Evolutionary conservation across 2,888 invertebrate species (phyloP), one percentile per base, ranked within the genome.

Genomic region (Agonopterix heracliana): DNA sequence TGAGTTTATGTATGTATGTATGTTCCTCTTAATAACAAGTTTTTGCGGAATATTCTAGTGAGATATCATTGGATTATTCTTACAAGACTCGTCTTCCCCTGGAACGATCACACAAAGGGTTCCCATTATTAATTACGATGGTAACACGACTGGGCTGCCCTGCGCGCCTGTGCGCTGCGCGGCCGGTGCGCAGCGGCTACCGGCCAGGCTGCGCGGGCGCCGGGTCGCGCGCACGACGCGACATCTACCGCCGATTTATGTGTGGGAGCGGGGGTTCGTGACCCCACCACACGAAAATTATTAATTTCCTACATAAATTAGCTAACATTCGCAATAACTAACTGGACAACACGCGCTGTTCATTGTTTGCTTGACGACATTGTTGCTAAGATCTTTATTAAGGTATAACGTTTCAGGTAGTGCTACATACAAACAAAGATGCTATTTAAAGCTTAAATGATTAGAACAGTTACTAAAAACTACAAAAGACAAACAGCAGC

Each of bases 251-350:
- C 64, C 68, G 72, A 82, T 81, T 82, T 81, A 81, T 81, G 81
- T 75, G 78, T 82, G 82, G 81, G 81, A 81, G 76, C 75, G 68
- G 52, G 58, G 60, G 77, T 73, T 77, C 77, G 66, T 70, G 78
- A 81, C 71, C 82, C 61, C 60, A 55, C 64, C 60, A 74, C 74
- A 76, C 68, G 73, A 74, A 74, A 73, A 77, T 78, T 71, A 78
- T 78, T 77, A 77, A 78, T 74, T 72, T 66, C 63, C 64, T 60
- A 66, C 66, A 70, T 72, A 71, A 57, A 63, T 61, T 54, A 54
- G 54, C 46, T 46, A 44, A 49, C 48, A 53, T 54, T 52, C 49
- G 47, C 48, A 36, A 13, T 34, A 26, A 47, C 41, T 51, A 47
- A 50, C 51, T 47, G 47, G 42, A 17, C 47, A 36, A 45, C n/a